Base-by-base conservation (phyloP, 92 coral and sea anemone genomes). In the Scolanthus callimorphus region DNA sequence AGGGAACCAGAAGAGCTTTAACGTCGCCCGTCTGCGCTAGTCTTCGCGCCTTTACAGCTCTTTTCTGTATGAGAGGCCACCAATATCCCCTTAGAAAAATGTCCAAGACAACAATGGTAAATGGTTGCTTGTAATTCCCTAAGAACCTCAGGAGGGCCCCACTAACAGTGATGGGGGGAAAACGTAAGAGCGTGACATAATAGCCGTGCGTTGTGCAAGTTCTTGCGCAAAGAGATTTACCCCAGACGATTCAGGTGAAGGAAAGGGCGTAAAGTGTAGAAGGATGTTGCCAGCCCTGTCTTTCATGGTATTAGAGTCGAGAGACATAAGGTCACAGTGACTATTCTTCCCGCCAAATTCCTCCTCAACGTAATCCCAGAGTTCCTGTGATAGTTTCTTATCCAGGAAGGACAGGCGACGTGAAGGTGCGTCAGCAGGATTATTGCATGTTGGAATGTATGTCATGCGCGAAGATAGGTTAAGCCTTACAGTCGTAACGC, bases 61-160 rank as follows among this genome's bases (percentile, higher is more conserved):
- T n/a, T 37, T 29, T 30, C n/a, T 60, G 55, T 11, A 71, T 15
- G 24, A 61, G 27, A 13, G 71, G 78, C 62, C 60, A 53, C 25
- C 47, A 24, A 17, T 51, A 47, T 8, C 23, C 27, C 48, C 20
- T 43, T 11, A 69, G 69, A 48, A 57, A 64, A 31, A 22, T 29
- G 20, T 57, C 74, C 31, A 74, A 51, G n/a, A 62, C 82, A 61
- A 65, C 43, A 9, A 74, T 25, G 10, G 81, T 67, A 39, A 68
- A 73, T 0, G 78, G 15, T 31, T 66, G 77, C 11, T 46, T 25
- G 21, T 45, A 34, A 8, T 44, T 23, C 38, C 39, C 49, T 3
- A 81, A 31, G 23, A 67, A 68, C 3, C 79, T 60, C 49, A 56
- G 62, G 11, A 80, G 29, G 9, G 83, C 67, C 4, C 88, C 82